Conservation (phyloP, 2,113 vertebrate genomes). For the Scatophagus argus region DNA sequence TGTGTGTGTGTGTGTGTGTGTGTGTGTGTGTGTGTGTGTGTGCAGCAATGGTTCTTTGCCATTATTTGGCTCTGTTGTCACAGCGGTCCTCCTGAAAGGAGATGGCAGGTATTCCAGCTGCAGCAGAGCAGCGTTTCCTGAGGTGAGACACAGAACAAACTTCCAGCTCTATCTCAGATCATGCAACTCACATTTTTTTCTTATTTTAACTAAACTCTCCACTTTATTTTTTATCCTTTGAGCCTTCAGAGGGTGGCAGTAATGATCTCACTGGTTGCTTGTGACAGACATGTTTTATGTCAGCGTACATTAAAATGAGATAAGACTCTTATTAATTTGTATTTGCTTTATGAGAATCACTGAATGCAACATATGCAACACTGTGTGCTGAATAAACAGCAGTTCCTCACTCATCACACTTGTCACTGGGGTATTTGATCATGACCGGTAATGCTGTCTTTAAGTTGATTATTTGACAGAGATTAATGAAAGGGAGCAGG, state of each 20-base stretch:
- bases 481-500: not conserved
- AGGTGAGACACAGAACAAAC: not conserved
- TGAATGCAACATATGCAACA: not conserved
- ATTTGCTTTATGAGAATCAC: no score
- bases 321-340: not conserved
- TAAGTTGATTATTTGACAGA: not conserved
- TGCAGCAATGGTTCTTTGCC: not conserved
- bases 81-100: not conserved
- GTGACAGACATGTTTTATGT: not conserved
- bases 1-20: conserved; percentile 32
- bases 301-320: not conserved
- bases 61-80: not conserved
- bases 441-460: conserved; percentile 1
- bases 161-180: not conserved
- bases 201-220: not conserved
- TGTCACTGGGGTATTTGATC: not conserved
- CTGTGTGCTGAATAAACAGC: not conserved
- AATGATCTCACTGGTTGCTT: not conserved
- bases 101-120: conserved; percentile 6
- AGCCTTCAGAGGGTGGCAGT: not conserved
- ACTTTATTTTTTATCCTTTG: not conserved
- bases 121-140: not conserved
- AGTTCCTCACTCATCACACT: no score
- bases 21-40: conserved; percentile 24
- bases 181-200: not conserved